phyloP scores from a whole-genome alignment of 1,140 invertebrate genomes.

The Lanistes nyassanus region DNA sequence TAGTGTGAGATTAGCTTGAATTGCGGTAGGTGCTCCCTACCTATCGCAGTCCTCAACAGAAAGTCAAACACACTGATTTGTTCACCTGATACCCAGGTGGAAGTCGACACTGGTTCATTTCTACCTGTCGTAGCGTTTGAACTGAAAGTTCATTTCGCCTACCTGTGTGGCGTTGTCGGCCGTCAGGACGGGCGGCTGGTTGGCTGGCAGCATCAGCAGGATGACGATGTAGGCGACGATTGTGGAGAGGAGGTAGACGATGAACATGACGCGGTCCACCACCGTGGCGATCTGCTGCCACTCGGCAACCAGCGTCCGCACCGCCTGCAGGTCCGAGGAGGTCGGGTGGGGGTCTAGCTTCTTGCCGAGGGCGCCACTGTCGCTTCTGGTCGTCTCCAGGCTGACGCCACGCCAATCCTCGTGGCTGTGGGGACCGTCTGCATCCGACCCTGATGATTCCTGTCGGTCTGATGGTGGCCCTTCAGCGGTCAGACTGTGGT shows the following conservation, averaged over 20 bases:
- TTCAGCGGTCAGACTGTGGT: too few species aligned
- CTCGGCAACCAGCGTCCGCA: slow-evolving; percentile 56
- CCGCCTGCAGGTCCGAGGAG: slow-evolving; percentile 3
- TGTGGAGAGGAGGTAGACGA: slow-evolving; percentile 60
- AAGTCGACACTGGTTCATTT: too few species aligned
- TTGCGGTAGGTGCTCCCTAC: too few species aligned
- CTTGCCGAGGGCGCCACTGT: slow-evolving; percentile 1
- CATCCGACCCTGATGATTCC: not conserved
- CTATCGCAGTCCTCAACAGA: too few species aligned
- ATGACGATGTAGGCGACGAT: slow-evolving; percentile 60
- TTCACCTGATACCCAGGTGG: too few species aligned
- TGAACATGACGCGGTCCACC: slow-evolving; percentile 61
- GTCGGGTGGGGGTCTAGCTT: slow-evolving; percentile 23
- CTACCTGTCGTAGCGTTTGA: too few species aligned
- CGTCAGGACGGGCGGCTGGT: slow-evolving; percentile 19
- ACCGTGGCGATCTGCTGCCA: slow-evolving; percentile 64
- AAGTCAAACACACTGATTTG: too few species aligned
- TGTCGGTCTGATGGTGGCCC: too few species aligned
- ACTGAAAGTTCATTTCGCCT: too few species aligned
- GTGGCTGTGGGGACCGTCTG: not conserved
- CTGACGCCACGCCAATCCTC: not conserved
- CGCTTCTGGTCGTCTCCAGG: not conserved
- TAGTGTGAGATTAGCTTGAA: too few species aligned
- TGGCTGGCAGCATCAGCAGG: slow-evolving; percentile 52
- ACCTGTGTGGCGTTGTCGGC: too few species aligned